These are phyloP conservation scores for Hoplostethus mediterraneus DNA, from an alignment of 2,797 vertebrate genomes.

Conservation along the genomic window DNA sequence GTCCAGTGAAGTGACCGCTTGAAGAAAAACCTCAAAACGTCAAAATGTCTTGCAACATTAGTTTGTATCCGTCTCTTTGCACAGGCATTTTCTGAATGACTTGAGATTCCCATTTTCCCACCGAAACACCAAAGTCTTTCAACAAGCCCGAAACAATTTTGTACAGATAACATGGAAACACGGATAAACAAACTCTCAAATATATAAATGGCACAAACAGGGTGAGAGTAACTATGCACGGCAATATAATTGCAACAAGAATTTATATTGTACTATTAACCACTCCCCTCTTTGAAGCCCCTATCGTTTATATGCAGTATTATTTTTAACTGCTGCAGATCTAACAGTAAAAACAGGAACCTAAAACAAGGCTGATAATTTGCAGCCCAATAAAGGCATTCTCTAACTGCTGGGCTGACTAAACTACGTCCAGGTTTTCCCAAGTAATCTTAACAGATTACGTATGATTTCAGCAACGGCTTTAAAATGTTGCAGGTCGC, in stretches of 20 bases:
- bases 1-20: not conserved
- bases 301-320: not conserved
- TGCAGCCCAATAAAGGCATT: not conserved
- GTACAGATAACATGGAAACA: not conserved
- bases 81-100: no score
- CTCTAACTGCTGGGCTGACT: not conserved
- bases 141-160: not conserved
- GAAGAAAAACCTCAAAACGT: no score
- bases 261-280: not conserved
- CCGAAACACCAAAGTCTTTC: no score
- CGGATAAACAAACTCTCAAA: not conserved
- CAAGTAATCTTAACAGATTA: not conserved
- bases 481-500: not conserved
- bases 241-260: not conserved
- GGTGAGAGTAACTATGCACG: not conserved
- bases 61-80: no score
- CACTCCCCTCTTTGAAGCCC: not conserved
- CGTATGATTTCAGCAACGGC: not conserved
- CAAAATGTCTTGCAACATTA: no score
- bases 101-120: no score
- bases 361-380: not conserved
- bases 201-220: not conserved
- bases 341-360: not conserved
- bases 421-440: slow-evolving; percentile 5
- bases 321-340: slow-evolving; percentile 1